These are phyloP conservation scores for Hyperoplus immaculatus DNA, from an alignment of 2,797 vertebrate species.

Conservation along the genomic window DNA sequence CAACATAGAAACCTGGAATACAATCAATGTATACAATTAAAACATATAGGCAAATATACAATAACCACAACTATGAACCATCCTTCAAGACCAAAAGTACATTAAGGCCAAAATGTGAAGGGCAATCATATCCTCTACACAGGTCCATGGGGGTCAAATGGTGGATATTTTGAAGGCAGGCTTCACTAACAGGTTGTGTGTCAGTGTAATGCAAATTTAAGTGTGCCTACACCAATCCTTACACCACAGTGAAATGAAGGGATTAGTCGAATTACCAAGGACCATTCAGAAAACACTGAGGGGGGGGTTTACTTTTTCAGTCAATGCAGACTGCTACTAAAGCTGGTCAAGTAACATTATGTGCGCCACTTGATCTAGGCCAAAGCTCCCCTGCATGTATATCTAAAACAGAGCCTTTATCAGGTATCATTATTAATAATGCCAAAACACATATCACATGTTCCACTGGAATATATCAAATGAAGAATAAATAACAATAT, in stretches of 20 bases:
- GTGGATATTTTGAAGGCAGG: constrained; percentile 24
- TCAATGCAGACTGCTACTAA: constrained; percentile 46
- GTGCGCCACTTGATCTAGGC: constrained; percentile 39
- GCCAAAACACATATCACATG: not conserved
- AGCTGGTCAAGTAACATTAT: constrained; percentile 55
- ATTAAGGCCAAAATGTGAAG: constrained; percentile 14
- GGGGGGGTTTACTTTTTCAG: constrained; percentile 52
- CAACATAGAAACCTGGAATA: not conserved
- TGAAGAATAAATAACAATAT: constrained; percentile 4
- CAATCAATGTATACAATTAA: not conserved
- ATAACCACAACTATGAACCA: not conserved
- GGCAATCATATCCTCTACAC: not conserved
- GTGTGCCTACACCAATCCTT: constrained; percentile 41
- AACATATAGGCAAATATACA: not conserved
- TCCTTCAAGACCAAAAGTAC: constrained; percentile 3
- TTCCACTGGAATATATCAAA: constrained; percentile 2
- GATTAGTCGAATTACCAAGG: constrained; percentile 68
- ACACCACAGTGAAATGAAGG: constrained; percentile 54
- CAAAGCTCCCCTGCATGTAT: constrained; percentile 26
- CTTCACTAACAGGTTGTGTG: constrained; percentile 18
- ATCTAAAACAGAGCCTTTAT: constrained; percentile 24
- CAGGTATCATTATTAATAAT: constrained; percentile 17
- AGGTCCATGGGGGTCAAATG: constrained; percentile 23
- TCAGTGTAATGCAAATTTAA: constrained; percentile 42
- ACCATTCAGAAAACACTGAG: constrained; percentile 62